phyloP scores from a whole-genome alignment of 2,113 vertebrate species.

The Neodontobutis hainanensis region DNA sequence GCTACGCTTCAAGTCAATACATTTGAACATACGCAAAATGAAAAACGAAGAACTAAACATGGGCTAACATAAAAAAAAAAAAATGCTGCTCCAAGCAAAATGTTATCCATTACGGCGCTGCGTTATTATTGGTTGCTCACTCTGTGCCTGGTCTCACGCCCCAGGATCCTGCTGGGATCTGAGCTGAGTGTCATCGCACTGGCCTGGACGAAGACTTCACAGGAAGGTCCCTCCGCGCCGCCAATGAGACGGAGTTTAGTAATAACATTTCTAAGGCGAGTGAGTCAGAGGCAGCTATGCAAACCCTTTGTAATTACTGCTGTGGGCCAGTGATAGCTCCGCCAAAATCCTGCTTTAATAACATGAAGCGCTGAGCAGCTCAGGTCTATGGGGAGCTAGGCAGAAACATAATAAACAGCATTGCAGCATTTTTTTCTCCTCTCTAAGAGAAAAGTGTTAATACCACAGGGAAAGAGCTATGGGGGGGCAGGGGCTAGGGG shows the following conservation, averaged over 20 bases:
- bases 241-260: conserved; percentile 54
- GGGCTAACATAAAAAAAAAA: conserved; percentile 15
- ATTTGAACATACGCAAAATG: conserved; percentile 24
- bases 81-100: conserved; percentile 46
- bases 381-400: conserved; percentile 43
- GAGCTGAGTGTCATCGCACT: conserved; percentile 50
- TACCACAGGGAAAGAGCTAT: conserved; percentile 25
- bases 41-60: conserved; percentile 34
- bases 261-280: conserved; percentile 65
- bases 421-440: conserved; percentile 25
- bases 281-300: conserved; percentile 65
- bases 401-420: conserved; percentile 59
- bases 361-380: conserved; percentile 62
- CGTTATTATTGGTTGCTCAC: conserved; percentile 44
- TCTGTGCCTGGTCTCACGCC: conserved; percentile 54
- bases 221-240: conserved; percentile 43
- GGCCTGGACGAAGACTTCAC: conserved; percentile 54
- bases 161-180: conserved; percentile 56
- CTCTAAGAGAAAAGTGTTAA: conserved; percentile 42
- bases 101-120: conserved; percentile 22
- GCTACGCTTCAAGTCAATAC: conserved; percentile 29
- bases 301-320: conserved; percentile 73
- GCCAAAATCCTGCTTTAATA: conserved; percentile 69
- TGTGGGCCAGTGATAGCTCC: conserved; percentile 64
- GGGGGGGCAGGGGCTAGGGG: not conserved